Percentiles rank a stretch among this genome's conserved stretches.
Conservation (phyloP, 1,140 invertebrate genomes). For the Leptonema lineaticorne region DNA sequence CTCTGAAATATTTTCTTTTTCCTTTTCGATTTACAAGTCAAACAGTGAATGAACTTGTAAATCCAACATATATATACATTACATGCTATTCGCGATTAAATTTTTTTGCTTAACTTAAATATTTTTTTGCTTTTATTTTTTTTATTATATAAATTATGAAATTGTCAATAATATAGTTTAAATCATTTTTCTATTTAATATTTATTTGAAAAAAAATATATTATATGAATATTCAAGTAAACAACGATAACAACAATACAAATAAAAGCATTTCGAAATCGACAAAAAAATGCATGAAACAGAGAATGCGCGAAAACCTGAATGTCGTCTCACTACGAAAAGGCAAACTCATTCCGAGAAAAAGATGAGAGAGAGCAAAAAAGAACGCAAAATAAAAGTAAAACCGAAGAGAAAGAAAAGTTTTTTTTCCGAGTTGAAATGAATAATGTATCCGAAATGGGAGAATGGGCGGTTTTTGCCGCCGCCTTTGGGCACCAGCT, state of each 20-base stretch:
- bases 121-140: no score
- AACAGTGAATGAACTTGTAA: no score
- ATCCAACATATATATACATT: no score
- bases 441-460: constrained; percentile 20
- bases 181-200: no score
- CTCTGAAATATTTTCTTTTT: no score
- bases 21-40: no score
- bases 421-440: constrained; percentile 21
- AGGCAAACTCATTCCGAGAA: constrained; percentile 24
- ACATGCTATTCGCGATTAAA: no score
- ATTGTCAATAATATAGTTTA: no score
- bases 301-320: constrained; percentile 14
- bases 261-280: not conserved
- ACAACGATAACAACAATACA: constrained; percentile 3
- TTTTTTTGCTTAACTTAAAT: no score
- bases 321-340: constrained; percentile 22
- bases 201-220: no score
- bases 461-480: not conserved
- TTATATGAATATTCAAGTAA: no score
- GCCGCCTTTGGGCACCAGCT: not conserved
- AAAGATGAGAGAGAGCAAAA: not conserved
- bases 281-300: constrained; percentile 8
- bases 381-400: not conserved
- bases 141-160: no score
- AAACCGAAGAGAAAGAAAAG: constrained; percentile 1